Base-by-base conservation (phyloP, 2,888 invertebrate genomes). In the Drosophila recens region DNA sequence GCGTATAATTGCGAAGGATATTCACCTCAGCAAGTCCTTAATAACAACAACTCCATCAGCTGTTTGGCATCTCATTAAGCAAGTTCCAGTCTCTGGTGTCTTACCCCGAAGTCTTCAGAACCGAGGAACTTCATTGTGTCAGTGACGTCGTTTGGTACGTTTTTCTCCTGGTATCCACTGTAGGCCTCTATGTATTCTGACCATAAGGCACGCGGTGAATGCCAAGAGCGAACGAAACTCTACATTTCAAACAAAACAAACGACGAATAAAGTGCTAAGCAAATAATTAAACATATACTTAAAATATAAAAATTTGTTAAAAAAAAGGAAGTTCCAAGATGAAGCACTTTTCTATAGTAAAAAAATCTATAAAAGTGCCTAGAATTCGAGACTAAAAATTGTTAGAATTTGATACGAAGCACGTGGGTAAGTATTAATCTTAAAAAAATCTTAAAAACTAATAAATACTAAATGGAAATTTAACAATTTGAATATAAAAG, bases 201-300 rank as follows among this genome's bases (percentile, higher is more conserved):
- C 96, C 97, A 97, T 98, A 98, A 98, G 98, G 98, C 98, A 98
- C 98, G 98, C 98, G 98, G 98, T 98, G 98, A 98, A 98, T 98
- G 98, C 98, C 98, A 98, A 98, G 97, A 97, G 97, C 96, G 96
- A 96, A 96, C 96, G 94, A 91, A 93, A 91, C 87, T 92, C 94
- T 92, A 84, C 91, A 80, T 27, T 23, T 23, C 23, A 58, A 59
- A 56, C 58, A 45, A 11, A 45, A 15, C 52, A 67, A 65, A 43
- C 62, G 64, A 65, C 61, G 4, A n/a, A 20, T 10, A 54, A 65
- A 69, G 51, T 68, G 63, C 8, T 8, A 3, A 10, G 38, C 4
- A 4, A 4, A 23, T 23, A 23, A 4, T 23, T 27, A 33, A 23
- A 11, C 30, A 17, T 20, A 30, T 10, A 3, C 9, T 48, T 17